Base-by-base conservation (phyloP, 2,797 vertebrate species). In the Chaunax sp. region DNA sequence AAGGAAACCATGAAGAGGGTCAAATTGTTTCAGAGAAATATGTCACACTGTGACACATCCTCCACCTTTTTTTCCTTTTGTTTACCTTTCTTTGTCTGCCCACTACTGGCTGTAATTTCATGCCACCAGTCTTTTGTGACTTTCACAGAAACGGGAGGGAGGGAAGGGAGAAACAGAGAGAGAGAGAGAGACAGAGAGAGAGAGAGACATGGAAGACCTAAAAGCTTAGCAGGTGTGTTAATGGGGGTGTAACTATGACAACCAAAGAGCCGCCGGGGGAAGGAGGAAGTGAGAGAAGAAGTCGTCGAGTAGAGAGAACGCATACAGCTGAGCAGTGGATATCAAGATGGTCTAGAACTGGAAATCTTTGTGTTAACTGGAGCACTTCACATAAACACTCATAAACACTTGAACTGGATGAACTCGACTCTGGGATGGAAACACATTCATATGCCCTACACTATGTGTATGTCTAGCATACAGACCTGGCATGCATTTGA, bases 211-310 rank as follows among this genome's bases (percentile, higher is more conserved):
- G 26, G 25, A 81, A 82, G 86, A 88, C 77, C 75, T 68, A 16
- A 75, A 76, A 77, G 87, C 82, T 87, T 81, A 84, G 85, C 89
- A 91, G 89, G 86, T 90, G 90, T 92, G 89, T 93, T 92, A 92
- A 93, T 89, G 87, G 80, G 87, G 80, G 64, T 74, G 90, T 89
- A 76, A 66, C 88, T 76, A 92, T 92, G 90, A 83, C 85, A 75
- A 93, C 92, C 77, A 46, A 40, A 77, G 72, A 57, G 81, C 84
- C 62, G 45, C 80, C 75, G 89, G 83, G 83, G 83, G 76, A 75
- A 28, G 37, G 77, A 80, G 75, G 83, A 81, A 70, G 81, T 64
- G 80, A 66, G 76, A 59, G 72, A 68, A 35, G 68, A 82, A 69
- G 76, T 80, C 85, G 80, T 87, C 79, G 64, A 55, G 46, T 72